These are phyloP conservation scores for Arnoldichthys spilopterus DNA, from an alignment of 2,797 vertebrate species.

Conservation along the genomic window DNA sequence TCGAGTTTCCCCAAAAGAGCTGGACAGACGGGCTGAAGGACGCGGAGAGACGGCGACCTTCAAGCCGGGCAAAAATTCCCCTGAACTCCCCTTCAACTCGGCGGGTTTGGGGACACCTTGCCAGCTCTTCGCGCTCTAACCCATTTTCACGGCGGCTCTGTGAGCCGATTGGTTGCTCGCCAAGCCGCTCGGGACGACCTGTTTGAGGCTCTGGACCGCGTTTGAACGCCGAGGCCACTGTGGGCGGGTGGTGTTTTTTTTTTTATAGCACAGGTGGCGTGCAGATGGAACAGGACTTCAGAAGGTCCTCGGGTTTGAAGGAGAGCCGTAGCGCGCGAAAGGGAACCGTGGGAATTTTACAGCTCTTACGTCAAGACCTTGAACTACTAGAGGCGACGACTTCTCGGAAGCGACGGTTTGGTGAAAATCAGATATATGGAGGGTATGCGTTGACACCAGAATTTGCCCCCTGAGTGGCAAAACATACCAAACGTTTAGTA, in stretches of 20 bases:
- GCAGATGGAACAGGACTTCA: conserved; percentile 36
- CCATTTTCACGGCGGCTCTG: conserved; percentile 51
- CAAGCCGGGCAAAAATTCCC: conserved; percentile 53
- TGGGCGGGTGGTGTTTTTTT: neutral
- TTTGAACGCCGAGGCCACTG: conserved; percentile 29
- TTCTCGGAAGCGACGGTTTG: too few species aligned
- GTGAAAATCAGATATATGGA: too few species aligned
- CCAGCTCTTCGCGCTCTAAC: conserved; percentile 51
- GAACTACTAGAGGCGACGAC: too few species aligned
- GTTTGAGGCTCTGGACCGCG: conserved; percentile 8
- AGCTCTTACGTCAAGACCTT: conserved; percentile 16
- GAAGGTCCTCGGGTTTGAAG: conserved; percentile 36
- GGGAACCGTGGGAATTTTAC: conserved; percentile 6
- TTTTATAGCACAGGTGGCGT: conserved; percentile 20
- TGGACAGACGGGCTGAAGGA: conserved; percentile 62
- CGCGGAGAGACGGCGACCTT: conserved; percentile 58
- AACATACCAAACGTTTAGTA: too few species aligned
- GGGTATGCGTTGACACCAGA: too few species aligned
- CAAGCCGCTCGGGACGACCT: conserved; percentile 14
- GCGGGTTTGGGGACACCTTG: conserved; percentile 53
- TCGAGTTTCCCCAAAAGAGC: conserved; percentile 57
- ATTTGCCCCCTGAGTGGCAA: too few species aligned
- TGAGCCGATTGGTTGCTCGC: conserved; percentile 11
- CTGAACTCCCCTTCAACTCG: conserved; percentile 58
- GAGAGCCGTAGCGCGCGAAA: neutral